phyloP scores from a whole-genome alignment of 2,797 vertebrate species.

The Pachyuromys duprasi region DNA sequence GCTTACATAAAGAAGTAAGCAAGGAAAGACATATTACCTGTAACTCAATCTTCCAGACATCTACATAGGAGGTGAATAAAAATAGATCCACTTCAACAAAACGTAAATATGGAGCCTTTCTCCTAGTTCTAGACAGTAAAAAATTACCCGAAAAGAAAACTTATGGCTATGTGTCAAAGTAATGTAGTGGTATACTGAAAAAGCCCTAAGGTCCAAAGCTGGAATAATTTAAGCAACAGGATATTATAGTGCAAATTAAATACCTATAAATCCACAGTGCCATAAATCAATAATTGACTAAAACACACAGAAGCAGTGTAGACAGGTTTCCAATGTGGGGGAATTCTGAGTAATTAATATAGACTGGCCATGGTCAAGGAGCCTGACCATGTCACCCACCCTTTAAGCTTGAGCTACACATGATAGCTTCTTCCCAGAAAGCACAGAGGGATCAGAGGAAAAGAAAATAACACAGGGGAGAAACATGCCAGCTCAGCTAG shows the following conservation, averaged over 20 bases:
- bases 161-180: neutral
- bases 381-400: neutral
- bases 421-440: neutral
- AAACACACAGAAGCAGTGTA: neutral
- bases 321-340: neutral
- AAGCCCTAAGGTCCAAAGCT: neutral
- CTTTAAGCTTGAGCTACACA: neutral
- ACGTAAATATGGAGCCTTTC: neutral
- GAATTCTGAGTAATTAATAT: neutral
- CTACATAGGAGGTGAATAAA: neutral
- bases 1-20: neutral
- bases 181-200: neutral
- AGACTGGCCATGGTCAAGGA: fast-evolving
- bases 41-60: neutral
- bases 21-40: neutral
- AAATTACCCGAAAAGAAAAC: neutral
- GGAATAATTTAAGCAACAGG: neutral
- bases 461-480: neutral
- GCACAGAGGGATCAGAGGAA: too few species aligned
- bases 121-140: neutral
- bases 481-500: neutral
- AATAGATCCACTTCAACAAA: neutral
- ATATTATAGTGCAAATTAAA: conserved; percentile 19
- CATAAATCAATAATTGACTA: neutral
- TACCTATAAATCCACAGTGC: neutral